Percentiles rank a stretch among this genome's conserved stretches.
phyloP scores from a whole-genome alignment of 2,888 invertebrate genomes.

The Lissocephala sabroskyi region DNA sequence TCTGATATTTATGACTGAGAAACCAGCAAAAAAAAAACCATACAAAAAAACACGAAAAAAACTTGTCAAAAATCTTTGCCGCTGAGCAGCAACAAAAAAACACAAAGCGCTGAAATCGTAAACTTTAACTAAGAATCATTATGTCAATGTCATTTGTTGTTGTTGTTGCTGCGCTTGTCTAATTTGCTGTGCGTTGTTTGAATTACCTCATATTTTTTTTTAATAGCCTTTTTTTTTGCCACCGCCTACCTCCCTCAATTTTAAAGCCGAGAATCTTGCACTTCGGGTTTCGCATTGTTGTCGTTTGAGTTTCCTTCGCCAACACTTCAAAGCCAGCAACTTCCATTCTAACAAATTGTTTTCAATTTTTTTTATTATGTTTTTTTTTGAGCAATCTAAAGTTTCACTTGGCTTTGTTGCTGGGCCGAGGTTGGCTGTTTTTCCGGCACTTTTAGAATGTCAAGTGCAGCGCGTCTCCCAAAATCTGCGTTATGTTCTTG shows the following conservation, averaged over 20 bases:
- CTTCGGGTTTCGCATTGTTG: slow-evolving; percentile 16
- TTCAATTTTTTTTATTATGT: slow-evolving; percentile 38
- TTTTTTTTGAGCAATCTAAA: slow-evolving; percentile 47
- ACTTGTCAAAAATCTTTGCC: slow-evolving; percentile 48
- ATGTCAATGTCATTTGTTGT: slow-evolving; percentile 52
- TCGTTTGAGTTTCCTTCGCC: slow-evolving; percentile 20
- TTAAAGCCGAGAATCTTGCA: slow-evolving; percentile 1
- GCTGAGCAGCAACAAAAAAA: slow-evolving; percentile 13
- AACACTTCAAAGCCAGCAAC: slow-evolving; percentile 27
- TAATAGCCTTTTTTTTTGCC: neutral
- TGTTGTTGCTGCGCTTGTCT: slow-evolving; percentile 31
- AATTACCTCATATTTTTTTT: slow-evolving; percentile 47
- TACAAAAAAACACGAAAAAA: slow-evolving; percentile 13
- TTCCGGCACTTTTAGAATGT: slow-evolving; percentile 40
- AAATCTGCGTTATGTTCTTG: neutral
- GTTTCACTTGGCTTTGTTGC: slow-evolving; percentile 28
- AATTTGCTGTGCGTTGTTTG: slow-evolving; percentile 39
- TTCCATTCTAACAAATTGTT: slow-evolving; percentile 49
- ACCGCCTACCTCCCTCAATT: neutral
- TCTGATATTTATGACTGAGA: neutral
- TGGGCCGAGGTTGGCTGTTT: slow-evolving; percentile 18
- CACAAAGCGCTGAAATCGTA: slow-evolving; percentile 38
- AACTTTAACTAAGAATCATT: slow-evolving; percentile 55
- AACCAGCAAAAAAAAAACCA: slow-evolving; percentile 3
- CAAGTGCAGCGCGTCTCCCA: slow-evolving; percentile 31